Base-by-base conservation (phyloP, 2,797 vertebrate species). In the Euthynnus affinis region DNA sequence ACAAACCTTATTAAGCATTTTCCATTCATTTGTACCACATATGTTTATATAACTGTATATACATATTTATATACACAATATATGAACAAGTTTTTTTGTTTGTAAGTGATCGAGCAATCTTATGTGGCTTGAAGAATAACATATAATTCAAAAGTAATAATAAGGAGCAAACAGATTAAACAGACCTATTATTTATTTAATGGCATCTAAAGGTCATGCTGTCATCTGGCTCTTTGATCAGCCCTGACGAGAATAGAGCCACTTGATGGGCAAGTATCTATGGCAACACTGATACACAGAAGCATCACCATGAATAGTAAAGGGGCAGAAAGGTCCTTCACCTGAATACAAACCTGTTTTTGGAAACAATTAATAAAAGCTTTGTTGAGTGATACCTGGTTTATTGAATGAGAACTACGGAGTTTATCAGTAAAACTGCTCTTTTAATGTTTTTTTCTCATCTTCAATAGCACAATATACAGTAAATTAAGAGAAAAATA, bases 271-370 rank as follows among this genome's bases (percentile, higher is more conserved):
- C 5, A 51, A 1, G 59, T 74, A 69, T 56, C 71, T 63, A 85
- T 84, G 76, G 68, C 56, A 83, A 87, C 78, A 51, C 1, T 18
- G 6, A 13, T 29, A 86, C 37, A 81, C 22, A 71, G 25, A 49
- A 70, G n/a, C 63, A 73, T 56, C 71, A 72, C n/a, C 15, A 52
- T 69, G 53, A 69, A 73, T 37, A 27, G 20, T 63, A 23, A 49
- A 23, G 13, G 22, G 14, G 9, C 8, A 40, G 4, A 46, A 37
- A 63, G 10, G 18, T 61, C 37, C 3, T 18, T n/a, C 12, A 52
- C 1, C 53, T 64, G 4, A 60, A 53, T 29, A 63, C 6, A 49
- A 51, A 32, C 17, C n/a, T 23, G 29, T 18, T 69, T 22, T 46
- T 51, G 7, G 42, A 37, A 66, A 29, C 4, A 29, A 13, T 48